These are phyloP conservation scores for Illadopsis cleaveri DNA, from an alignment of 2,113 vertebrate species.

Conservation along the genomic window DNA sequence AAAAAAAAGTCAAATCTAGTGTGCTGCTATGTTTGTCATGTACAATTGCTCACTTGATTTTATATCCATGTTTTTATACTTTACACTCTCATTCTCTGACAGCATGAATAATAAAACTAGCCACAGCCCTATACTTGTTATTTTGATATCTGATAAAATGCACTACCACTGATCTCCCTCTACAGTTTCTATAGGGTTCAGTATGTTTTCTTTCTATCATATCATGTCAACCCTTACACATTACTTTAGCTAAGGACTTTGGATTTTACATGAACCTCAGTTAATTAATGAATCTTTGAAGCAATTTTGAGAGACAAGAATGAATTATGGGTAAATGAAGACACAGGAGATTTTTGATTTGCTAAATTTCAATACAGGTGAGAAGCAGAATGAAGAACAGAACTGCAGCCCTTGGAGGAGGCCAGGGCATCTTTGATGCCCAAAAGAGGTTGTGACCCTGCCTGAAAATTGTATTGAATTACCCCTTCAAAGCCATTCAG, in stretches of 20 bases:
- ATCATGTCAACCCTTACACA: background rate
- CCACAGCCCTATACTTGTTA: background rate
- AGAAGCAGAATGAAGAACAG: background rate
- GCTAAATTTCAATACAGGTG: background rate
- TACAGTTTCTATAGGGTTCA: background rate
- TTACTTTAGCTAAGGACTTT: background rate
- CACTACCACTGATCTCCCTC: background rate
- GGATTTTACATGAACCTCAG: background rate
- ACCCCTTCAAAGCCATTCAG: background rate
- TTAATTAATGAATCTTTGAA: background rate
- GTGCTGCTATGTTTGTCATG: background rate
- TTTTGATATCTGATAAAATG: background rate
- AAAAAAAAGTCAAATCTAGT: background rate
- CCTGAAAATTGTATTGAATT: background rate
- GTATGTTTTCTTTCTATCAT: background rate
- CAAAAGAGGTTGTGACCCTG: background rate
- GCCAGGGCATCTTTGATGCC: background rate
- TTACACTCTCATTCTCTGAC: background rate
- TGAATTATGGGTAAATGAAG: background rate
- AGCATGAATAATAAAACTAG: background rate
- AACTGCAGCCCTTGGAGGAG: background rate
- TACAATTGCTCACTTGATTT: background rate
- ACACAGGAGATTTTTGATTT: background rate
- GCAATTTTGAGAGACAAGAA: background rate
- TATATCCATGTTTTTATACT: background rate